Evolutionary conservation across 92 coral and sea anemone species (phyloP).

Genomic region (Virgularia gustaviana): DNA sequence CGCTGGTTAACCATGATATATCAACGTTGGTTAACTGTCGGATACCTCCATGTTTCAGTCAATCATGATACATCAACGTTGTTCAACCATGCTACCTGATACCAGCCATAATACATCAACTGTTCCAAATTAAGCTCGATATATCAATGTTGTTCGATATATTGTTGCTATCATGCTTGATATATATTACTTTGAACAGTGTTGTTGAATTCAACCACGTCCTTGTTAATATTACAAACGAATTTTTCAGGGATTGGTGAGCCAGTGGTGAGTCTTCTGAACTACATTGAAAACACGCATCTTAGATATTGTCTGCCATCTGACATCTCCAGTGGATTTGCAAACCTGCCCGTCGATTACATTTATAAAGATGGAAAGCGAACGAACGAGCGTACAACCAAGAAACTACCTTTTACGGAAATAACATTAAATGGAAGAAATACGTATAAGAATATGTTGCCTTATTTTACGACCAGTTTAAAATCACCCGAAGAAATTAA

Average conservation of each 20-base stretch:
- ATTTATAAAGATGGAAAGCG: constrained; percentile 63
- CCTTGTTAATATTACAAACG: no score
- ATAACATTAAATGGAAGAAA: constrained; percentile 65
- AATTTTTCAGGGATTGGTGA: constrained; percentile 61
- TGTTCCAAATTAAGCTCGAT: no score
- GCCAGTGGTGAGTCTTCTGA: constrained; percentile 63
- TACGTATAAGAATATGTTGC: constrained; percentile 64
- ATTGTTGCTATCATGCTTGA: no score
- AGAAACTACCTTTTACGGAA: constrained; percentile 56
- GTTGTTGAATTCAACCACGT: no score
- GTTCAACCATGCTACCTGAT: no score
- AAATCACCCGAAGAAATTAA: constrained; percentile 71
- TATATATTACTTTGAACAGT: no score
- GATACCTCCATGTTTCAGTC: no score
- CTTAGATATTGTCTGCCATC: constrained; percentile 71
- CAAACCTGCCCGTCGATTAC: constrained; percentile 68
- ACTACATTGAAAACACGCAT: constrained; percentile 65
- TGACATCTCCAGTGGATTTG: constrained; percentile 73
- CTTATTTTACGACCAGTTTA: constrained; percentile 73
- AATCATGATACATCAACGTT: no score
- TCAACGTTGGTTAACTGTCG: no score
- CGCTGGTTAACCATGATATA: no score
- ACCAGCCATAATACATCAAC: no score
- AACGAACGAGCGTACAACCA: constrained; percentile 55
- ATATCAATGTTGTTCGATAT: no score